phyloP scores from a whole-genome alignment of 1,140 invertebrate species.

The Popillia japonica region DNA sequence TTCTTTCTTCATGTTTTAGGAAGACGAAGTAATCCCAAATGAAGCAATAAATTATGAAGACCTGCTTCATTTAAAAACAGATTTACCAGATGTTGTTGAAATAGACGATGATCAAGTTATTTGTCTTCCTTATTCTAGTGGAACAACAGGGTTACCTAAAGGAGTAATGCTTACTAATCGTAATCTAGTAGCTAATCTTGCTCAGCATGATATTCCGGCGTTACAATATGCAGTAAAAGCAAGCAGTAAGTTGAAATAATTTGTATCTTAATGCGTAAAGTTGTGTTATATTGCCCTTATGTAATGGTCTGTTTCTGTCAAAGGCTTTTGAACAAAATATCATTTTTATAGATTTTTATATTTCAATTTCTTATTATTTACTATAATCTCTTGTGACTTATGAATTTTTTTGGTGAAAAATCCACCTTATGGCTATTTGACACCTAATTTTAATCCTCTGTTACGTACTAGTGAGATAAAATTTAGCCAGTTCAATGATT shows the following conservation, averaged over 20 bases:
- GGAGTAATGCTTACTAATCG: constrained; percentile 82
- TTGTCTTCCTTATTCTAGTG: constrained; percentile 74
- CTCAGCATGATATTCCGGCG: constrained; percentile 46
- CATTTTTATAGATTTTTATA: too few relatives aligned
- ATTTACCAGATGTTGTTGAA: constrained; percentile 12
- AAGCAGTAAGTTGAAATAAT: not conserved
- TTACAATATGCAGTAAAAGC: constrained; percentile 4
- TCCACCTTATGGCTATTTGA: too few relatives aligned
- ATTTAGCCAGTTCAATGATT: too few relatives aligned
- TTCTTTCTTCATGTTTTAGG: not conserved
- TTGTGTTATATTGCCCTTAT: too few relatives aligned
- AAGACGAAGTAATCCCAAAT: not conserved
- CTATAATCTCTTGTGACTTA: too few relatives aligned
- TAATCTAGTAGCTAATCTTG: constrained; percentile 67
- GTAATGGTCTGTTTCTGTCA: too few relatives aligned
- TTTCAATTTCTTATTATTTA: too few relatives aligned
- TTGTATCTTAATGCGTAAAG: too few relatives aligned
- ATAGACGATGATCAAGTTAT: not conserved
- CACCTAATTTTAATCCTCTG: too few relatives aligned
- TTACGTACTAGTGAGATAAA: too few relatives aligned
- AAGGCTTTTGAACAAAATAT: too few relatives aligned
- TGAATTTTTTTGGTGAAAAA: too few relatives aligned
- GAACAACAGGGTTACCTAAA: constrained; percentile 90
- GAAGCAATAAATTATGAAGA: constrained; percentile 10
- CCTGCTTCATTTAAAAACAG: not conserved